These are phyloP conservation scores for Tetrao urogallus DNA, from an alignment of 2,113 vertebrate species.

Conservation along the genomic window DNA sequence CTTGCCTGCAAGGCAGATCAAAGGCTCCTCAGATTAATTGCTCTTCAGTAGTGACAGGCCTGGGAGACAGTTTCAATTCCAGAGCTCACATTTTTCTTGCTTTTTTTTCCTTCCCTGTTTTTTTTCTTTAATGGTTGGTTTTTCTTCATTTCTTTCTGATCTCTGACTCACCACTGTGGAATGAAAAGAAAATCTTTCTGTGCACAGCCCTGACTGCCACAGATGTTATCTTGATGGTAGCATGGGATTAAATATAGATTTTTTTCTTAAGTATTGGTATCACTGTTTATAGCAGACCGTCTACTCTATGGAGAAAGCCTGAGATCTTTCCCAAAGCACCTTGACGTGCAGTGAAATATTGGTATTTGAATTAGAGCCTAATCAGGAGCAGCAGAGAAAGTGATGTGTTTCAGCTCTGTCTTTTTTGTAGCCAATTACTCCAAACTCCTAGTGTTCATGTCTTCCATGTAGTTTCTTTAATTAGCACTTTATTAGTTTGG, in stretches of 20 bases:
- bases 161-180: conserved; percentile 60
- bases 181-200: conserved; percentile 52
- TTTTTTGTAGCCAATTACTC: conserved; percentile 93
- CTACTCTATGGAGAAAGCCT: conserved; percentile 51
- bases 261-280: conserved; percentile 39
- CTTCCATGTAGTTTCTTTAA: conserved; percentile 88
- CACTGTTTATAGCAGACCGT: conserved; percentile 69
- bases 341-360: conserved; percentile 82
- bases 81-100: background rate
- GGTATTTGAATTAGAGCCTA: conserved; percentile 88
- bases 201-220: conserved; percentile 17
- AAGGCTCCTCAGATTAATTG: conserved; percentile 59
- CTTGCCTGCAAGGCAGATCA: conserved; percentile 24
- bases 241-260: conserved; percentile 65
- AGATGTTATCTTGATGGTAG: conserved; percentile 41
- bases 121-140: background rate
- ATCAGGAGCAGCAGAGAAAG: conserved; percentile 82
- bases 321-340: conserved; percentile 73
- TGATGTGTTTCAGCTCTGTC: conserved; percentile 81
- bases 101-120: background rate
- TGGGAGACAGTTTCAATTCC: background rate
- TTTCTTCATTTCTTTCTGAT: conserved; percentile 45
- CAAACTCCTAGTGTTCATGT: conserved; percentile 87
- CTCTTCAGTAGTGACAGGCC: conserved; percentile 27
- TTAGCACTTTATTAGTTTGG: conserved; percentile 88